These are phyloP conservation scores for Mungos mungo DNA, from an alignment of 2,113 vertebrate genomes.

Conservation along the genomic window DNA sequence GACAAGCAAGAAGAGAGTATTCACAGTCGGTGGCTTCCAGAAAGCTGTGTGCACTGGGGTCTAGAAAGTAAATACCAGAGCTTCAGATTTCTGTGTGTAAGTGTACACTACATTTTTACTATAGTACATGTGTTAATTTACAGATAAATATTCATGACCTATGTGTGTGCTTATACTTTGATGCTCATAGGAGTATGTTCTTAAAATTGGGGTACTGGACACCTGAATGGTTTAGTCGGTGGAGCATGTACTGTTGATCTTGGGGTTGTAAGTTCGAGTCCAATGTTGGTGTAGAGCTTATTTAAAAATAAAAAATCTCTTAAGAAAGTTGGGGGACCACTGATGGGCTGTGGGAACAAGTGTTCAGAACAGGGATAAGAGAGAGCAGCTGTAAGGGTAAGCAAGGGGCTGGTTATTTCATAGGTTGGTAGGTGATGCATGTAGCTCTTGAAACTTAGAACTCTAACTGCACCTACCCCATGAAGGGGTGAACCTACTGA, in stretches of 20 bases:
- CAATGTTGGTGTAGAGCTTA: background rate
- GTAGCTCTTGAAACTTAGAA: background rate
- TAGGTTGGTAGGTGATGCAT: background rate
- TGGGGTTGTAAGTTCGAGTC: background rate
- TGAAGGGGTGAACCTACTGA: background rate
- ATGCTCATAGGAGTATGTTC: background rate
- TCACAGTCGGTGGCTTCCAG: background rate
- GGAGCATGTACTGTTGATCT: background rate
- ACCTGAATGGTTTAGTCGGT: background rate
- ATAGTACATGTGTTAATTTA: background rate
- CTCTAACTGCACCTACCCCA: background rate
- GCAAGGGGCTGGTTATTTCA: background rate
- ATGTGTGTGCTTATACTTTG: background rate
- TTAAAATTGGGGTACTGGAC: background rate
- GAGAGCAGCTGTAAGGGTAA: background rate
- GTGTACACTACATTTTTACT: background rate
- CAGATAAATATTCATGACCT: background rate
- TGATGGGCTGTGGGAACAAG: background rate
- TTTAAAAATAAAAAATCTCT: background rate
- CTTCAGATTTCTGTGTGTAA: background rate
- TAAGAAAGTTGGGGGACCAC: background rate
- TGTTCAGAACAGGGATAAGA: background rate
- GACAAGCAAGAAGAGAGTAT: background rate
- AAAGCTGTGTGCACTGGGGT: background rate
- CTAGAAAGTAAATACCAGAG: background rate